These are phyloP conservation scores for Caenorhabditis sp. DNA, from an alignment of 2,888 invertebrate genomes.

Conservation along the genomic window DNA sequence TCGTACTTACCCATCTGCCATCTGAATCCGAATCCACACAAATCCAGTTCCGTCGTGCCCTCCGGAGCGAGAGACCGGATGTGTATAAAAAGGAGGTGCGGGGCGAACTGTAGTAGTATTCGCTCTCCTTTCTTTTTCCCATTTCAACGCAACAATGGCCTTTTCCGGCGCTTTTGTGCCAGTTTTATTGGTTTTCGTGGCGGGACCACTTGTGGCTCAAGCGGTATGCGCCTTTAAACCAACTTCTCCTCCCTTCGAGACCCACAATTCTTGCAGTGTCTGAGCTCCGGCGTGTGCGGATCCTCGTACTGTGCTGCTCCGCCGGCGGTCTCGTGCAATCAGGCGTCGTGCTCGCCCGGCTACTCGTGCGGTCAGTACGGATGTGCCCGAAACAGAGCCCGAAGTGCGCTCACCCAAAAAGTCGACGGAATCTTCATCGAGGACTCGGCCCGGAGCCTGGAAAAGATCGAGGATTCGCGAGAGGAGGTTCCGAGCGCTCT, in stretches of 20 bases:
- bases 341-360: conserved; percentile 72
- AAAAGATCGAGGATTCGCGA: too few relatives aligned
- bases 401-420: conserved; percentile 73
- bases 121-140: background rate
- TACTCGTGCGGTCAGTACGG: conserved; percentile 77
- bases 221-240: too few relatives aligned
- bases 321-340: conserved; percentile 56
- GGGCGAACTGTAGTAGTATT: background rate
- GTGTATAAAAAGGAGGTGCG: conserved; percentile 18
- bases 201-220: conserved; percentile 10
- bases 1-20: conserved; percentile 16
- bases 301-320: conserved; percentile 68
- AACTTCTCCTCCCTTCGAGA: background rate
- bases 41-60: conserved; percentile 21
- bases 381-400: conserved; percentile 75
- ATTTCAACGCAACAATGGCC: background rate
- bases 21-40: background rate
- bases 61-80: background rate
- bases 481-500: background rate
- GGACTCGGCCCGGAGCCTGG: conserved; percentile 10
- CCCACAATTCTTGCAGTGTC: conserved; percentile 70
- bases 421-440: conserved; percentile 70
- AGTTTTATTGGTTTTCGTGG: conserved; percentile 1
- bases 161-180: background rate
- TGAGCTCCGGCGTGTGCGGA: conserved; percentile 73